Evolutionary conservation across 2,113 vertebrate species (phyloP), one percentile per base, ranked within the genome.

Genomic region (Nesoenas mayeri): DNA sequence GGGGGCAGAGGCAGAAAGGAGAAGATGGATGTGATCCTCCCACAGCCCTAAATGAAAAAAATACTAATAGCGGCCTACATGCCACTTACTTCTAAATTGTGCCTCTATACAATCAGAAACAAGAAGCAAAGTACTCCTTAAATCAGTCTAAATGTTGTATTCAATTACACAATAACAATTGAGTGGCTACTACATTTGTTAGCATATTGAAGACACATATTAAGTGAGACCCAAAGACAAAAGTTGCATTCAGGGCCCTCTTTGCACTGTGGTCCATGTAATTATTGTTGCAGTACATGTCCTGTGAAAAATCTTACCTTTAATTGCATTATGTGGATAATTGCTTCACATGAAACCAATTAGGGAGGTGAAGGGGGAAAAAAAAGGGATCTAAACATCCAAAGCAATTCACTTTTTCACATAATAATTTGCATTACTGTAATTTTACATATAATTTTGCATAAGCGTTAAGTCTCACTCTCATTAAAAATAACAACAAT

Each of bases 301-400:
- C 25, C 60, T 67, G 44, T 1, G 22, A 51, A 93, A 95, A 85
- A 81, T 75, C 64, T 69, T 81, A 75, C 69, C 38, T 93, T 92
- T 88, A 74, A 86, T 78, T 36, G 32, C 38, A 80, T 77, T 74
- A 88, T 80, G 88, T 62, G 64, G 75, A 32, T 88, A 95, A 95
- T 47, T 51, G 44, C 60, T 85, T 89, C 42, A 71, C 72, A 85
- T 85, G 67, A 78, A 91, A 93, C 40, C 56, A 84, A 28, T 93
- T 74, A 89, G 22, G 38, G 79, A 81, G 48, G 29, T 71, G 67
- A 88, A 83, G 28, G 36, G 28, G 40, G 7, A 3, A 53, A 81
- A 84, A 50, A 69, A 1, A 9, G 2, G 44, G 36, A 87, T 53
- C 38, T 44, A 79, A 92, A 75, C n/a, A 11, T 72, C 36, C 26